Conservation (phyloP, 2,797 vertebrate species). For the Periophthalmus magnuspinnatus region DNA sequence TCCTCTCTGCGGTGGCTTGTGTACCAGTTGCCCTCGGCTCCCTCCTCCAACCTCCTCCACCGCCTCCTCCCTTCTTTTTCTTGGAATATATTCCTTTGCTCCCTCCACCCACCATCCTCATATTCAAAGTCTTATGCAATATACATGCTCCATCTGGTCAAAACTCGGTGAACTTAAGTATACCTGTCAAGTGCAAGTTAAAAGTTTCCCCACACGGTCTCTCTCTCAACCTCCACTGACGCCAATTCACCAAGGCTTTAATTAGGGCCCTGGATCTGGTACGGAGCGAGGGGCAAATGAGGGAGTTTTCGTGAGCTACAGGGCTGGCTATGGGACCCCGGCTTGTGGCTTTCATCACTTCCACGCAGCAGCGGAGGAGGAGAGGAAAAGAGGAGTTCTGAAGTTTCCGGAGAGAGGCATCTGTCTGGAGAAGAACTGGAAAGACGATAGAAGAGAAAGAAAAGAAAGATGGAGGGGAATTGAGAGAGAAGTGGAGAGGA, state of each 20-base stretch:
- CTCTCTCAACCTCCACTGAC: slow-evolving; percentile 56
- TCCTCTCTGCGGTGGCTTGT: neutral
- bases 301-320: slow-evolving; percentile 63
- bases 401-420: slow-evolving; percentile 76
- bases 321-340: slow-evolving; percentile 77
- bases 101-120: slow-evolving; percentile 41
- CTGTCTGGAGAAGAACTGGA: slow-evolving; percentile 74
- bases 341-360: slow-evolving; percentile 81
- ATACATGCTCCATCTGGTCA: slow-evolving; percentile 82
- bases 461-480: slow-evolving; percentile 56
- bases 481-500: slow-evolving; percentile 24
- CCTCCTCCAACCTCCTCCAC: slow-evolving; percentile 5
- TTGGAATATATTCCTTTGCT: slow-evolving; percentile 61
- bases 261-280: slow-evolving; percentile 77
- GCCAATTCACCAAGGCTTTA: slow-evolving; percentile 80
- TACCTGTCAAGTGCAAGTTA: slow-evolving; percentile 82
- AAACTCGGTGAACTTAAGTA: slow-evolving; percentile 77
- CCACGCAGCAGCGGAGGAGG: slow-evolving; percentile 48
- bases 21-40: slow-evolving; percentile 41
- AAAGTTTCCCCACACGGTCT: slow-evolving; percentile 59
- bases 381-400: slow-evolving; percentile 50
- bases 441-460: slow-evolving; percentile 65
- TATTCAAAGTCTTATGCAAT: slow-evolving; percentile 78
- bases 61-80: slow-evolving; percentile 12
- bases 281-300: slow-evolving; percentile 71